Evolutionary conservation across 2,888 invertebrate species (phyloP).

Genomic region (Stenotaenia linearis): DNA sequence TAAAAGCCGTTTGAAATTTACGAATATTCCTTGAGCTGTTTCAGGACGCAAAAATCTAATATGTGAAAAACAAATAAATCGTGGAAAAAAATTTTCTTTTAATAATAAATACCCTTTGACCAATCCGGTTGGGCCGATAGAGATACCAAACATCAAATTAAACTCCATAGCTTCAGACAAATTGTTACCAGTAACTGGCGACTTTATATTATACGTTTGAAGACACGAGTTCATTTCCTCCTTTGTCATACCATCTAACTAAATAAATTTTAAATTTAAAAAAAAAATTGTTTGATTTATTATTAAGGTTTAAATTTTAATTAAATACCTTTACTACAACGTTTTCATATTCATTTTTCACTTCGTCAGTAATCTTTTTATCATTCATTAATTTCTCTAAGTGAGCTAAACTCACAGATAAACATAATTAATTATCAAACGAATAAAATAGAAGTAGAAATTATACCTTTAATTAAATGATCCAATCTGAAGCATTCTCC

Average conservation of each 20-base stretch:
- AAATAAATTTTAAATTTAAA: not conserved
- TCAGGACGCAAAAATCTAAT: conserved; percentile 87
- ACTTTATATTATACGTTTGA: conserved; percentile 83
- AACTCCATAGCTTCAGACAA: conserved; percentile 93
- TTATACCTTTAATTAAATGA: conserved; percentile 89
- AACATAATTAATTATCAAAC: not conserved
- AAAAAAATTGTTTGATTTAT: not conserved
- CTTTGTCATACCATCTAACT: conserved; percentile 85
- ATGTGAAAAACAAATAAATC: too few species aligned
- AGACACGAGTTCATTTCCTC: conserved; percentile 82
- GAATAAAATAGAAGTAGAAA: not conserved
- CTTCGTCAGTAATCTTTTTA: conserved; percentile 68
- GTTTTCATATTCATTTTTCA: conserved; percentile 68
- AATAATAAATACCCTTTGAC: conserved; percentile 73
- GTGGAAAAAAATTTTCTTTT: too few species aligned
- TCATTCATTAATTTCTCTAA: conserved; percentile 74
- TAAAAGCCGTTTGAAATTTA: conserved; percentile 94
- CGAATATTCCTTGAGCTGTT: conserved; percentile 99
- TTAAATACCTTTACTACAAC: conserved; percentile 67
- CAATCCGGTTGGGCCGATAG: conserved; percentile 93
- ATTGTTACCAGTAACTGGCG: conserved; percentile 91
- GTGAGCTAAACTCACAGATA: conserved; percentile 78
- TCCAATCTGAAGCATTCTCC: conserved; percentile 98
- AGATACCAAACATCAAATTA: conserved; percentile 97
- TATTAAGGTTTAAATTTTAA: conserved; percentile 32